Base-by-base conservation (phyloP, 2,113 vertebrate species). In the Corydoras sp. region DNA sequence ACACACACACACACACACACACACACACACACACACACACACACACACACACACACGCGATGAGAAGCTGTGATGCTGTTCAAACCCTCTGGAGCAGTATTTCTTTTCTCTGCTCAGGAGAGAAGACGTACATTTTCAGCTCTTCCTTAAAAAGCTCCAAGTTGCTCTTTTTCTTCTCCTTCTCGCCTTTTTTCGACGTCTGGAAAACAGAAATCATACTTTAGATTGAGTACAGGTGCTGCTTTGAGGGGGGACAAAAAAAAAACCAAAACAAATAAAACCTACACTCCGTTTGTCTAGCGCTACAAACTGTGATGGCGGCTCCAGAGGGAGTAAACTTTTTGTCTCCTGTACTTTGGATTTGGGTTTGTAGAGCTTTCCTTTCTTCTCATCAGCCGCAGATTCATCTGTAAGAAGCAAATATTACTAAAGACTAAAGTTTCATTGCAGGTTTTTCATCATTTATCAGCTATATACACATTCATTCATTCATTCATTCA, bases 151-250 rank as follows among this genome's bases (percentile, higher is more conserved):
- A 99, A 65, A 99, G 94, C 81, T 99, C 96, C 89, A 99, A 87
- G 85, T 99, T 99, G 81, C 97, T 99, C 87, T 99, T 99, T 86
- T 99, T 99, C 91, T 99, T 99, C 86, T 98, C 97, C 81, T 98
- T 99, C 82, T 99, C 97, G 76, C 72, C 84, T 84, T 97, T 99
- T 87, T 98, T 98, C 75, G 87, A 75, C 80, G 90, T 81, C 96
- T 98, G 81, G 76, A 56, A 84, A 79, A 14, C 29, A 30, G 4
- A 61, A 72, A 61, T 14, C 9, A 71, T 24, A 9, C 11, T 24
- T 58, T 14, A 11, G 11, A 15, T 54, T 14, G 5, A 43, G 12
- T 50, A 3, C 14, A 9, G 4, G 9, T 14, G 3, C 7, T 53
- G 7, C 6, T 30, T 10, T 55, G 49, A 53, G 4, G 3, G 51